Evolutionary conservation across 2,888 invertebrate genomes (phyloP).

Genomic region (Drosophila recens): DNA sequence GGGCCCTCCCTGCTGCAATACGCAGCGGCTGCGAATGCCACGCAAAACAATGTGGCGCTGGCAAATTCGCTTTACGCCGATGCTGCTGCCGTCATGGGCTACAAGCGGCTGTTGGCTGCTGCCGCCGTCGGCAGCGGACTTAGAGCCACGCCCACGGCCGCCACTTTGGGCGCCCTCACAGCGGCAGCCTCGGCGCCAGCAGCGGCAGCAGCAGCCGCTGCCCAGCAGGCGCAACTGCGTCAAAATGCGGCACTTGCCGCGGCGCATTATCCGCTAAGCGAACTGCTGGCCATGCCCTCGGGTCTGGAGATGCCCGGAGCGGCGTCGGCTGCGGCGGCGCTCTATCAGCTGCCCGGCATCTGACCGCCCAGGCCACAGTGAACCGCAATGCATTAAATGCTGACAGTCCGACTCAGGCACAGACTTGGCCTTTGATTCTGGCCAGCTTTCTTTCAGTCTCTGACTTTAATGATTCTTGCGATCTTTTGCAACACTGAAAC

Average conservation of each 20-base stretch:
- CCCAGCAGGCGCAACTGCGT: conserved; percentile 79
- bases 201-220: conserved; percentile 66
- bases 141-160: conserved; percentile 71
- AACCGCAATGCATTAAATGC: conserved; percentile 17
- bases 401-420: background rate
- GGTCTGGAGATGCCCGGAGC: conserved; percentile 87
- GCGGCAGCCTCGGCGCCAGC: conserved; percentile 79
- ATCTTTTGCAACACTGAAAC: background rate
- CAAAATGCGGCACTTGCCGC: conserved; percentile 80
- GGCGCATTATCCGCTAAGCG: conserved; percentile 89
- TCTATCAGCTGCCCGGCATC: conserved; percentile 91
- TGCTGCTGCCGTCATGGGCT: conserved; percentile 84
- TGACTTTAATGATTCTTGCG: background rate
- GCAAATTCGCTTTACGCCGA: conserved; percentile 86
- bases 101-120: conserved; percentile 85
- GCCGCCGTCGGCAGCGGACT: conserved; percentile 83
- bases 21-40: conserved; percentile 87
- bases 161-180: conserved; percentile 80
- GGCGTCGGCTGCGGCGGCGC: conserved; percentile 86
- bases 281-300: conserved; percentile 90
- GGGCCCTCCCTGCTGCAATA: conserved; percentile 86
- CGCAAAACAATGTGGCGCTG: conserved; percentile 83
- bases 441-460: background rate
- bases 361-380: conserved; percentile 86
- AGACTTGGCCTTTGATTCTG: background rate